A percentile compares a stretch with the other conserved stretches of the same genome.
phyloP scores from a whole-genome alignment of 2,113 vertebrate genomes.

The Callochromis pleurospilus region DNA sequence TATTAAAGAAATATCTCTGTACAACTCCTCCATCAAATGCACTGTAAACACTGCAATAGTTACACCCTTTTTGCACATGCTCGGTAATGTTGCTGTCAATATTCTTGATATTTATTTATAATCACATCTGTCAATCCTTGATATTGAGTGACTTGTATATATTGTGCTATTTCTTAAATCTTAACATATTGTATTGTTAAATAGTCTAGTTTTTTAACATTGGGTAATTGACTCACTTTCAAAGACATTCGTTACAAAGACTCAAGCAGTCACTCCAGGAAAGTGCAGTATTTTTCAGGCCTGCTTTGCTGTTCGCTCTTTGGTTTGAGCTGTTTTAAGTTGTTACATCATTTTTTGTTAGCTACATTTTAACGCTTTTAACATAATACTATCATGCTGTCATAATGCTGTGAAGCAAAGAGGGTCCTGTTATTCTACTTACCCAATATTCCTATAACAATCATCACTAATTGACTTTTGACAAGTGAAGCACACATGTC shows the following conservation, averaged over 20 bases:
- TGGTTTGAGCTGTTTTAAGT: background rate
- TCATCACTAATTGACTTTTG: background rate
- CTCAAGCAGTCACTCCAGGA: background rate
- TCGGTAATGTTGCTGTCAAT: background rate
- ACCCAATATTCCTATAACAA: background rate
- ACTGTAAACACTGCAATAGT: background rate
- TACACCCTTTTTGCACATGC: background rate
- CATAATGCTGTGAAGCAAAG: background rate
- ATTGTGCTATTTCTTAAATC: background rate
- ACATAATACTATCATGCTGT: background rate
- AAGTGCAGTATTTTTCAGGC: background rate
- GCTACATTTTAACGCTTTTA: background rate
- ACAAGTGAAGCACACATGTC: background rate
- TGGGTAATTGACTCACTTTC: background rate
- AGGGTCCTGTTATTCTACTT: background rate
- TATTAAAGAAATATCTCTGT: background rate
- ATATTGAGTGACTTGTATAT: background rate
- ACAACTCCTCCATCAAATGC: background rate
- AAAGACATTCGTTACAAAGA: background rate
- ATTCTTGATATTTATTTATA: background rate
- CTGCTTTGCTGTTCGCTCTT: background rate
- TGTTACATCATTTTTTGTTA: background rate
- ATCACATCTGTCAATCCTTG: background rate
- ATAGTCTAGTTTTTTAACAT: background rate
- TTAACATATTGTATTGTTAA: background rate